Conservation (phyloP, 2,113 vertebrate genomes). For the Nematolebias whitei region DNA sequence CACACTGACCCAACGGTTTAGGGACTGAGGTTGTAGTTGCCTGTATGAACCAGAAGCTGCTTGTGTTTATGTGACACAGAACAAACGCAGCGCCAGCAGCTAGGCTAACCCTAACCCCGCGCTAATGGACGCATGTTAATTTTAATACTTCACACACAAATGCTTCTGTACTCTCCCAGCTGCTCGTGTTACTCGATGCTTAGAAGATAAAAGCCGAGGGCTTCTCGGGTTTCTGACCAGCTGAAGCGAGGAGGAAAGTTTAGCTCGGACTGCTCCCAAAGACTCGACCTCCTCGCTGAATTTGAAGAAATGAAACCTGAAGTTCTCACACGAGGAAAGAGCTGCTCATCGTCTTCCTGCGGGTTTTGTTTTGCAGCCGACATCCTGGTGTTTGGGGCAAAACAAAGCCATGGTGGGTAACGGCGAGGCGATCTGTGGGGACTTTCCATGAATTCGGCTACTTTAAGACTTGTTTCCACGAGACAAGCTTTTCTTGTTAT, state of each 20-base stretch:
- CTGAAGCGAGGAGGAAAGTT: conserved; percentile 23
- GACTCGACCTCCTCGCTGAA: conserved; percentile 4
- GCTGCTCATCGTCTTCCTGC: conserved; percentile 2
- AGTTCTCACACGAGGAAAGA: conserved; percentile 20
- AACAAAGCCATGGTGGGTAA: conserved; percentile 55
- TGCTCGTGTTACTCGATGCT: conserved; percentile 70
- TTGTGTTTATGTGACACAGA: not conserved
- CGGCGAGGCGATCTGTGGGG: conserved; percentile 27
- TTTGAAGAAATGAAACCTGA: conserved; percentile 14
- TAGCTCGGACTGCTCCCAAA: conserved; percentile 35
- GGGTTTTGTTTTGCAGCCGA: conserved; percentile 53
- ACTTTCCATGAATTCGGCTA: conserved; percentile 71
- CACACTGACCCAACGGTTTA: no score
- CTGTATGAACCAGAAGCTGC: not conserved
- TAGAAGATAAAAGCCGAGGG: conserved; percentile 55
- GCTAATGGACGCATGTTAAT: conserved; percentile 72
- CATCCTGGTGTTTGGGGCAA: conserved; percentile 51
- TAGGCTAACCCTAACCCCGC: conserved; percentile 8
- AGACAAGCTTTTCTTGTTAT: conserved; percentile 56
- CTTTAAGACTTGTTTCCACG: conserved; percentile 61
- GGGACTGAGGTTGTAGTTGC: no score
- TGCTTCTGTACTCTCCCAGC: conserved; percentile 67
- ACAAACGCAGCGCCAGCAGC: not conserved
- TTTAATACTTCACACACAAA: conserved; percentile 77
- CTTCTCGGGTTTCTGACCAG: conserved; percentile 77